Evolutionary conservation across 1,140 invertebrate genomes (phyloP).

Genomic region (Cryptotermes secundus): DNA sequence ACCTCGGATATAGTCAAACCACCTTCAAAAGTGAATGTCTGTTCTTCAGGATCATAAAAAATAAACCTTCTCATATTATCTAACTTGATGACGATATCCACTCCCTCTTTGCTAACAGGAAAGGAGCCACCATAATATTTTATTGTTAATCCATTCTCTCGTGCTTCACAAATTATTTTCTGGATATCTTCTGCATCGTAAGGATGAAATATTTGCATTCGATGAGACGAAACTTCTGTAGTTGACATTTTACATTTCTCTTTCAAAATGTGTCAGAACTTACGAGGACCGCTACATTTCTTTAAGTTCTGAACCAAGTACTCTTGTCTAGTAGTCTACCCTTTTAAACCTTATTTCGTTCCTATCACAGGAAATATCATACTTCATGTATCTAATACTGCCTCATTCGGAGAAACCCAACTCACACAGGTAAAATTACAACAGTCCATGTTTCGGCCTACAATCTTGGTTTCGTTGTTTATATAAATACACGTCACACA

Average conservation of each 20-base stretch:
- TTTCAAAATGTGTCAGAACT: too few species aligned
- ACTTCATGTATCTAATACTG: too few species aligned
- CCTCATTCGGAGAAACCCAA: too few species aligned
- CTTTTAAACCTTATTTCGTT: too few species aligned
- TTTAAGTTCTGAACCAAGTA: too few species aligned
- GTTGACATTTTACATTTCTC: not conserved
- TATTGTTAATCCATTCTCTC: conserved; percentile 27
- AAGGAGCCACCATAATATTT: conserved; percentile 28
- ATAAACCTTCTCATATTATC: conserved; percentile 24
- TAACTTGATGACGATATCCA: conserved; percentile 23
- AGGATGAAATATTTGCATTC: conserved; percentile 22
- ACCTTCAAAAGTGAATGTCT: conserved; percentile 30
- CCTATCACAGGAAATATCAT: too few species aligned
- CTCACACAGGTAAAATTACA: too few species aligned
- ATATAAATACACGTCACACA: too few species aligned
- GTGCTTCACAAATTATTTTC: conserved; percentile 30
- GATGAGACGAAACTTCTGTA: not conserved
- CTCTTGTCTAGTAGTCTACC: too few species aligned
- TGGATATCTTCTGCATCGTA: conserved; percentile 8
- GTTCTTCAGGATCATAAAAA: conserved; percentile 27
- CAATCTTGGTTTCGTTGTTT: too few species aligned
- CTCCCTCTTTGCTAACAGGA: conserved; percentile 20
- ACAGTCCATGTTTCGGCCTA: too few species aligned
- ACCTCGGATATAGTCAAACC: conserved; percentile 30
- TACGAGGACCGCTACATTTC: too few species aligned